Conservation (phyloP, 2,888 invertebrate genomes). For the Physocephala rufipes region DNA sequence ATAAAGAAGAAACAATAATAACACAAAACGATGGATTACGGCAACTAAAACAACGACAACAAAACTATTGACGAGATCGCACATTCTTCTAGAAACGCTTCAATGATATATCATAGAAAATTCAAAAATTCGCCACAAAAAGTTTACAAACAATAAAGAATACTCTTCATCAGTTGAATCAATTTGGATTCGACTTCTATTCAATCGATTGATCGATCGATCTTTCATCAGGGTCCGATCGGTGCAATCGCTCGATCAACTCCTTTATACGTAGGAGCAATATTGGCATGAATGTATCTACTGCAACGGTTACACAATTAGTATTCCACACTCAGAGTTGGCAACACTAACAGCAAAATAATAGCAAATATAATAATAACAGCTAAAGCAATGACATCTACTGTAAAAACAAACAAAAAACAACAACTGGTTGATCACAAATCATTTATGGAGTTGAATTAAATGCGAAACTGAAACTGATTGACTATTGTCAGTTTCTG, state of each 20-base stretch:
- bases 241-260: not conserved
- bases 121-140: too few relatives aligned
- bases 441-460: constrained; percentile 10
- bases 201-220: too few relatives aligned
- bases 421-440: not conserved
- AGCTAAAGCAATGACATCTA: not conserved
- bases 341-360: constrained; percentile 24
- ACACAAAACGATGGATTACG: not conserved
- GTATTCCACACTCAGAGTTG: constrained; percentile 40
- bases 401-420: not conserved
- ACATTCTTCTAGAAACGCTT: not conserved
- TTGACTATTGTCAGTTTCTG: not conserved
- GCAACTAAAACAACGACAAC: not conserved
- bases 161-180: too few relatives aligned
- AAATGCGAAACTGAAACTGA: not conserved
- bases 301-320: constrained; percentile 40
- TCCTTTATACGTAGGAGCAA: not conserved
- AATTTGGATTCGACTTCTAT: too few relatives aligned
- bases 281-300: constrained; percentile 33
- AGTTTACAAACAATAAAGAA: too few relatives aligned
- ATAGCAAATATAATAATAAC: not conserved
- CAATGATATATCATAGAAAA: not conserved
- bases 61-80: not conserved
- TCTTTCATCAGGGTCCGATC: too few relatives aligned
- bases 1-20: not conserved